Conservation (phyloP, 2,113 vertebrate species). For the Anseranas semipalmata region DNA sequence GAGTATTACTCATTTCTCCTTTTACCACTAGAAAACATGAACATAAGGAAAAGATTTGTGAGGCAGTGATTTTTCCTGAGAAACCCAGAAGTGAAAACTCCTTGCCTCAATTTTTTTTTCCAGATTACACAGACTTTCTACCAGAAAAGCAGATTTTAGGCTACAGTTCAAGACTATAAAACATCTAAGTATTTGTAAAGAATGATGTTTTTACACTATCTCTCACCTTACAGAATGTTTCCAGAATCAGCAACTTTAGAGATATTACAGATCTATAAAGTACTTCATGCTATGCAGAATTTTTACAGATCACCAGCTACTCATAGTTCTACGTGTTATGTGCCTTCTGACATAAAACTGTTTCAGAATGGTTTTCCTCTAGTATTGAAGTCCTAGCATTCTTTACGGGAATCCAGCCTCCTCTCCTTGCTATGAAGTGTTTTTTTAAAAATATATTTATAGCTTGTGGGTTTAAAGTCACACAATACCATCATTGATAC, state of each 20-base stretch:
- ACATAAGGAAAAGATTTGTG: slow-evolving; percentile 36
- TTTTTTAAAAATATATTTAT: neutral
- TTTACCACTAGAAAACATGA: slow-evolving; percentile 15
- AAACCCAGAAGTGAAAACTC: slow-evolving; percentile 11
- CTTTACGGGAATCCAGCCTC: neutral
- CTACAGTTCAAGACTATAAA: neutral
- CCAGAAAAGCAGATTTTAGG: slow-evolving; percentile 10
- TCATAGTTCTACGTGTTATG: neutral
- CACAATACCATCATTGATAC: accelerated
- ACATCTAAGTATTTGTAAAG: neutral
- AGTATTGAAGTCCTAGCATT: neutral
- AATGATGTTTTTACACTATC: neutral
- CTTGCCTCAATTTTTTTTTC: neutral
- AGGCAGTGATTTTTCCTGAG: neutral
- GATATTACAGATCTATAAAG: neutral
- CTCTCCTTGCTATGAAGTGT: accelerated
- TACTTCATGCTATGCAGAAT: neutral
- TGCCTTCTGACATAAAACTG: neutral
- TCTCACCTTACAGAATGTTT: neutral
- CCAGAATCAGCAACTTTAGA: neutral
- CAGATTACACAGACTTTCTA: neutral
- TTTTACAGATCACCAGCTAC: neutral
- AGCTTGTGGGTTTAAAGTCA: neutral
- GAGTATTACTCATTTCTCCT: slow-evolving; percentile 43
- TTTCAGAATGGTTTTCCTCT: neutral